These are phyloP conservation scores for Drosophila punjabiensis DNA, from an alignment of 1,140 invertebrate genomes.

Conservation along the genomic window DNA sequence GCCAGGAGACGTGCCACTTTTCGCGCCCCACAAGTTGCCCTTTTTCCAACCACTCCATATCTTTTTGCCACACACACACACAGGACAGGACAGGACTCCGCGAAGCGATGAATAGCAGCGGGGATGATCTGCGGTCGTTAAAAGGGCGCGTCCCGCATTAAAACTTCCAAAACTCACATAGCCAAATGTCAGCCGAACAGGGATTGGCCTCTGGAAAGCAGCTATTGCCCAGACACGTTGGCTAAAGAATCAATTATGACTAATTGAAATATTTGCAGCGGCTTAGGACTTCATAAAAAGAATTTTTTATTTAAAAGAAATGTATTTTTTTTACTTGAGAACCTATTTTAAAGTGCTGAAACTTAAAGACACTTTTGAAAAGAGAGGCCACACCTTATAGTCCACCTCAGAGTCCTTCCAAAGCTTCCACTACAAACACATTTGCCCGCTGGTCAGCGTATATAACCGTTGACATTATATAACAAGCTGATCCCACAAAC, in stretches of 20 bases:
- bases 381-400: not conserved
- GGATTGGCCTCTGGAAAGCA: conserved; percentile 56
- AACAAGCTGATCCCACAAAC: conserved; percentile 45
- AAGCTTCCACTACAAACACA: not conserved
- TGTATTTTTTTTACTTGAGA: not conserved
- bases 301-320: conserved; percentile 3
- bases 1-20: conserved; percentile 57
- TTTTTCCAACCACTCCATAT: conserved; percentile 56
- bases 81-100: conserved; percentile 10
- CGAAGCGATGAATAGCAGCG: conserved; percentile 19
- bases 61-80: conserved; percentile 38
- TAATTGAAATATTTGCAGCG: conserved; percentile 61
- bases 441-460: conserved; percentile 26
- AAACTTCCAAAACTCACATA: conserved; percentile 39
- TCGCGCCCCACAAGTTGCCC: conserved; percentile 75
- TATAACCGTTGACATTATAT: conserved; percentile 49
- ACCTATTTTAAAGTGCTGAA: not conserved
- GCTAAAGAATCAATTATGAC: conserved; percentile 28
- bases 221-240: conserved; percentile 31
- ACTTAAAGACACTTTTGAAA: not conserved
- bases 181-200: conserved; percentile 71
- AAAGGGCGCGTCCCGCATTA: conserved; percentile 78
- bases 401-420: not conserved
- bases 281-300: not conserved
- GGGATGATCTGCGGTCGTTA: conserved; percentile 75